Conservation (phyloP, 2,888 invertebrate genomes). For the Dione vanillae region DNA sequence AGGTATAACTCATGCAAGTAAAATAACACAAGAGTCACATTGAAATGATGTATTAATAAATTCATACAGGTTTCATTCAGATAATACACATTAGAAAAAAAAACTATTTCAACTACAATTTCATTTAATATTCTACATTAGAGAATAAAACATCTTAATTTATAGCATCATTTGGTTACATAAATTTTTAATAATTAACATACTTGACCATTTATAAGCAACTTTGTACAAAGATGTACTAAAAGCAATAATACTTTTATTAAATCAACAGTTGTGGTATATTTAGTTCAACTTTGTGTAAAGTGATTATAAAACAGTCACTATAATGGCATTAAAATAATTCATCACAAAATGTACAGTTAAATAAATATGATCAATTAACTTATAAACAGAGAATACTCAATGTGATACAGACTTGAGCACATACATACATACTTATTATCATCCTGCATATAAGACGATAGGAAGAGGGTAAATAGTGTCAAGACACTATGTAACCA, state of each 20-base stretch:
- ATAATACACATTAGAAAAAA: slow-evolving; percentile 79
- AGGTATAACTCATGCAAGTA: slow-evolving; percentile 8
- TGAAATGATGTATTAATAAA: slow-evolving; percentile 80
- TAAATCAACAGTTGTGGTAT: not conserved
- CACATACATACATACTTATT: slow-evolving; percentile 9
- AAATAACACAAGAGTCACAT: slow-evolving; percentile 60
- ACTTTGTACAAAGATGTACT: slow-evolving; percentile 19
- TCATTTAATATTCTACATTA: slow-evolving; percentile 62
- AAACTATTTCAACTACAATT: slow-evolving; percentile 75
- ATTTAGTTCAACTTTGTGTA: slow-evolving; percentile 10
- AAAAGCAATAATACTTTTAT: slow-evolving; percentile 8
- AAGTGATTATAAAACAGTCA: slow-evolving; percentile 4
- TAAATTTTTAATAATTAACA: slow-evolving; percentile 75
- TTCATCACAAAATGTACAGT: slow-evolving; percentile 34
- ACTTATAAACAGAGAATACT: slow-evolving; percentile 12
- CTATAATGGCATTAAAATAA: slow-evolving; percentile 79
- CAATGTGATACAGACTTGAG: slow-evolving; percentile 11
- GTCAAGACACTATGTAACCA: too few relatives aligned
- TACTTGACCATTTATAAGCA: slow-evolving; percentile 51
- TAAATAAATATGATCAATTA: slow-evolving; percentile 32
- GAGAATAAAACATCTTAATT: slow-evolving; percentile 78
- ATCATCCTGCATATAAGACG: too few relatives aligned
- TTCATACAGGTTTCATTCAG: slow-evolving; percentile 79
- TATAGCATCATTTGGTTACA: slow-evolving; percentile 83
- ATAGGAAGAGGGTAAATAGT: too few relatives aligned